Conservation (phyloP, 1,140 invertebrate species). For the Nylanderia fulva region DNA sequence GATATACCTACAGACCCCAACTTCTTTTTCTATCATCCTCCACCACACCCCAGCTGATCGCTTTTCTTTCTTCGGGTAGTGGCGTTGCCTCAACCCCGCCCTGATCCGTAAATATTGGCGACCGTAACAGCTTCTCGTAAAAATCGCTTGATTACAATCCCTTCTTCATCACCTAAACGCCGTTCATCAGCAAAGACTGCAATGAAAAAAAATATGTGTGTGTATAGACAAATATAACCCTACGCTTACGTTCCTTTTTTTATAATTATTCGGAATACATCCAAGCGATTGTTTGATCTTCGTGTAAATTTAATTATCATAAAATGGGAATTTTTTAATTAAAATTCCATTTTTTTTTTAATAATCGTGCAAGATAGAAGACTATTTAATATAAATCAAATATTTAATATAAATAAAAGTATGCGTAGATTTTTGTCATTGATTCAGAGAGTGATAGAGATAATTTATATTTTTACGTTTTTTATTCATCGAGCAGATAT, state of each 20-base stretch:
- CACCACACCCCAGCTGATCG: slow-evolving; percentile 42
- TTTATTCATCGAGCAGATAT: too few relatives aligned
- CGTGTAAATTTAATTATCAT: background rate
- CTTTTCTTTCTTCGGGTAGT: slow-evolving; percentile 59
- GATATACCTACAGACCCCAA: slow-evolving; percentile 58
- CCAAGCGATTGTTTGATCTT: background rate
- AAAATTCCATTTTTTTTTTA: background rate
- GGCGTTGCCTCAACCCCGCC: slow-evolving; percentile 67
- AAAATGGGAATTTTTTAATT: background rate
- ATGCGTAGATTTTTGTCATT: too few relatives aligned
- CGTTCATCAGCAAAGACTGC: slow-evolving; percentile 24
- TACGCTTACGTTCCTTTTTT: background rate
- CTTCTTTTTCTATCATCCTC: slow-evolving; percentile 44
- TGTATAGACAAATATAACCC: too few relatives aligned
- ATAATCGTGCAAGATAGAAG: background rate
- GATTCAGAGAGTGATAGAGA: too few relatives aligned
- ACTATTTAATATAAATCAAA: too few relatives aligned
- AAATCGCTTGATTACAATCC: slow-evolving; percentile 78
- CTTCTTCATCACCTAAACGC: slow-evolving; percentile 65
- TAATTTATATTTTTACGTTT: too few relatives aligned
- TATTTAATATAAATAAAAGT: too few relatives aligned
- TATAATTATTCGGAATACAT: slow-evolving; percentile 1
- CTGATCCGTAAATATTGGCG: slow-evolving; percentile 79
- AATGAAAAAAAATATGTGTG: slow-evolving; percentile 1
- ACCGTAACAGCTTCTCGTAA: slow-evolving; percentile 76